A percentile compares a stretch with the other conserved stretches of the same genome.
Conservation (phyloP, 2,888 invertebrate species). For the Apotomis turbidana region DNA sequence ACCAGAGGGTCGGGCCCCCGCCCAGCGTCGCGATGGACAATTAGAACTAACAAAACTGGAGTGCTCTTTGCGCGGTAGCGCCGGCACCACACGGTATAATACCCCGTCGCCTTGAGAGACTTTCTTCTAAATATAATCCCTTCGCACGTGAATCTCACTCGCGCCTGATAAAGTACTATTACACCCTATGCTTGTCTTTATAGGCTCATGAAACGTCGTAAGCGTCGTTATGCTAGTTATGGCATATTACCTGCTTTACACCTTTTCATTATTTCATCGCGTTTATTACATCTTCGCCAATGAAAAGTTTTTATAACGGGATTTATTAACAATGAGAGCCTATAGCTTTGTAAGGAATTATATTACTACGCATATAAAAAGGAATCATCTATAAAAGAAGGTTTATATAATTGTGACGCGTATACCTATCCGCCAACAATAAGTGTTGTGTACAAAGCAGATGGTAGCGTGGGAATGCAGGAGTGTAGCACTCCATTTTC, state of each 20-base stretch:
- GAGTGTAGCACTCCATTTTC: conserved; percentile 26
- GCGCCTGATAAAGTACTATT: conserved; percentile 29
- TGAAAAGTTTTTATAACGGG: conserved; percentile 39
- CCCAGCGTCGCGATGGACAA: conserved; percentile 56
- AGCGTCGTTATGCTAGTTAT: conserved; percentile 44
- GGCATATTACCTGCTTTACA: conserved; percentile 47
- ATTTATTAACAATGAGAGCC: conserved; percentile 36
- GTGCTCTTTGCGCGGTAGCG: conserved; percentile 61
- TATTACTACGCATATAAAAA: conserved; percentile 17
- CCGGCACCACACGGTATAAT: conserved; percentile 55
- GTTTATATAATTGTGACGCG: neutral
- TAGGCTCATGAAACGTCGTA: conserved; percentile 55
- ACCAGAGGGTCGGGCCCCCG: conserved; percentile 36
- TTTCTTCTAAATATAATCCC: conserved; percentile 53
- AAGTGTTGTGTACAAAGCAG: conserved; percentile 29
- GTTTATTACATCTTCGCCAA: conserved; percentile 43
- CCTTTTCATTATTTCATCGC: conserved; percentile 45
- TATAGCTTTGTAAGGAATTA: conserved; percentile 12
- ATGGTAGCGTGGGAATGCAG: conserved; percentile 43
- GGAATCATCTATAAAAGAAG: conserved; percentile 2
- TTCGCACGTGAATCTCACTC: conserved; percentile 48
- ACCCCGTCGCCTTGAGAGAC: conserved; percentile 58
- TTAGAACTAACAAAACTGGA: conserved; percentile 65
- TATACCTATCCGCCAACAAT: conserved; percentile 19
- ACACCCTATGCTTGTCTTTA: conserved; percentile 49